Conservation (phyloP, 2,797 vertebrate species). For the Erethizon dorsatum region DNA sequence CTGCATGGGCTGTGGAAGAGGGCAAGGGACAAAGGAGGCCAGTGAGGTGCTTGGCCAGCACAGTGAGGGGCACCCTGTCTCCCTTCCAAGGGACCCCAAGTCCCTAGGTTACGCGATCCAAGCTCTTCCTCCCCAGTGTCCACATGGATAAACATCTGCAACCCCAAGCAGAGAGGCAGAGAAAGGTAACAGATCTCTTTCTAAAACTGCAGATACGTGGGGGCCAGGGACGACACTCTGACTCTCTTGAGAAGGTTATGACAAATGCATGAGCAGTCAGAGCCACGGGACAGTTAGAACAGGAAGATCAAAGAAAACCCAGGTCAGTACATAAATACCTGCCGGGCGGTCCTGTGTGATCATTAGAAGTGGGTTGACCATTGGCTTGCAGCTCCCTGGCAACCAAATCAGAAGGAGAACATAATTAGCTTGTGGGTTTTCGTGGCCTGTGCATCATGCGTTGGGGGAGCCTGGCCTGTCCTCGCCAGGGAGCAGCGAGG, state of each 20-base stretch:
- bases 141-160: not conserved
- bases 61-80: not conserved
- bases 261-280: not conserved
- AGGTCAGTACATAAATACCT: not conserved
- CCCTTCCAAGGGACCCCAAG: not conserved
- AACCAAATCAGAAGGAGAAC: constrained; percentile 54
- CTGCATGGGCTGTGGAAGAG: not conserved
- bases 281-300: not conserved
- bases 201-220: not conserved
- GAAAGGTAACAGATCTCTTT: not conserved
- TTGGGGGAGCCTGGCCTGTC: not conserved
- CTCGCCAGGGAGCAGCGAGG: not conserved
- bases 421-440: not conserved
- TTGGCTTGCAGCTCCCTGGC: constrained; percentile 19
- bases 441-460: not conserved
- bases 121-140: no score
- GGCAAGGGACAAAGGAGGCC: not conserved
- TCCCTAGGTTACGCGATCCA: not conserved
- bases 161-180: not conserved
- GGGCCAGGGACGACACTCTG: not conserved
- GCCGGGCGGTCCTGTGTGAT: not conserved
- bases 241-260: not conserved
- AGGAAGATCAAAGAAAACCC: not conserved
- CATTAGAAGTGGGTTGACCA: not conserved
- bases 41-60: not conserved